Percentiles rank a stretch among this genome's conserved stretches.
Evolutionary conservation across 2,797 vertebrate species (phyloP).

Genomic region (Molossus molossus): DNA sequence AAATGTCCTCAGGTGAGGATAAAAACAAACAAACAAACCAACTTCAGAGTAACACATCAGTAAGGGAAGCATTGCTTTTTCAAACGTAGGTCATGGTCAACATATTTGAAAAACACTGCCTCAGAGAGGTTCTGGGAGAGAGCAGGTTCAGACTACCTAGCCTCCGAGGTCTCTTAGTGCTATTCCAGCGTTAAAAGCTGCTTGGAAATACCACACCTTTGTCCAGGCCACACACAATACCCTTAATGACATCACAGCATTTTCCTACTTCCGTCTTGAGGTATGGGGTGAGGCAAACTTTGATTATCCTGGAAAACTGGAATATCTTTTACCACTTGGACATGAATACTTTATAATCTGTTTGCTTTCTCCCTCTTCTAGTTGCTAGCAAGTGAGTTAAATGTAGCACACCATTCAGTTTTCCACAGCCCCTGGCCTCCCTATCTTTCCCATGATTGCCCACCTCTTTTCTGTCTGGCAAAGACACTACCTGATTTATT

Average conservation of each 20-base stretch:
- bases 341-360: background rate
- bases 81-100: background rate
- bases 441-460: background rate
- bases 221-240: too few relatives aligned
- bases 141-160: background rate
- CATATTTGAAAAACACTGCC: background rate
- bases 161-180: background rate
- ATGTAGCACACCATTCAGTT: background rate
- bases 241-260: background rate
- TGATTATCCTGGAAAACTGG: background rate
- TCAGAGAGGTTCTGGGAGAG: background rate
- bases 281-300: background rate
- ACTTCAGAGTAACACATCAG: background rate
- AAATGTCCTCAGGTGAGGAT: too few relatives aligned
- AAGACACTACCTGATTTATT: conserved; percentile 4
- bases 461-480: background rate
- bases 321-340: background rate
- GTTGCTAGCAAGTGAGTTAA: background rate
- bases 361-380: background rate
- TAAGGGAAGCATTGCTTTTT: background rate
- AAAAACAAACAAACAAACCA: too few relatives aligned
- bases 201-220: background rate
- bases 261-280: background rate
- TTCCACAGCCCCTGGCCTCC: background rate
- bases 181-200: background rate